Evolutionary conservation across 1,140 invertebrate genomes (phyloP), one percentile per base, ranked within the genome.

Genomic region (Bombus difficillimus): DNA sequence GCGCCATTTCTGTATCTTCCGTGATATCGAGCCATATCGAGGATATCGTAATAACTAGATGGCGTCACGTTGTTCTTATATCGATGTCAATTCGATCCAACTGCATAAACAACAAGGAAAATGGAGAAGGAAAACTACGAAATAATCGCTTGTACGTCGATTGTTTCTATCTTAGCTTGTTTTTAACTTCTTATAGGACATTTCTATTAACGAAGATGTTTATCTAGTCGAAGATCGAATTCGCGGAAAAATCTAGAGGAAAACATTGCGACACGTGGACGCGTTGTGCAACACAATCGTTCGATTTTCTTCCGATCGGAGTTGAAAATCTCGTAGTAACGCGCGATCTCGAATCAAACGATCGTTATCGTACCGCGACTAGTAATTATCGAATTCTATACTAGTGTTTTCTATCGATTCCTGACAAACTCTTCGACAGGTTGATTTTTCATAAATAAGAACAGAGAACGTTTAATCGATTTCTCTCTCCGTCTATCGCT

Each of bases 371-470:
- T 34, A 12, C 43, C 64, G 34, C 41, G 41, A 37, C 12, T 69
- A 74, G 28, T 74, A 86, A 88, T 89, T 86, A 74, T 73, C 43
- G 43, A 68, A 74, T 53, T 77, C 43, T 77, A 73, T 32, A 69
- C 64, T 53, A 15, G 62, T 34, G 47, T 74, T 73, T 87, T 47
- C 47, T 72, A 59, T 81, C 82, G 37, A 68, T 15, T 25, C 10
- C 22, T 25, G 1, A 13, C 28, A 6, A 41, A 13, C 12, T 41
- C 13, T 8, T 9, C 12, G 37, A 43, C 32, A 37, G 47, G 41
- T 64, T n/a, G 13, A 25, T 43, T 62, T 34, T 53, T 41, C 39
- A 57, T n/a, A 81, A 72, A 81, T 69, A 71, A 72, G 53, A 59
- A 6, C 18, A 4, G 13, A 15, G 34, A 25, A 59, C 15, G 3